Evolutionary conservation across 1,140 invertebrate genomes (phyloP).

Genomic region (Grapholita molesta): DNA sequence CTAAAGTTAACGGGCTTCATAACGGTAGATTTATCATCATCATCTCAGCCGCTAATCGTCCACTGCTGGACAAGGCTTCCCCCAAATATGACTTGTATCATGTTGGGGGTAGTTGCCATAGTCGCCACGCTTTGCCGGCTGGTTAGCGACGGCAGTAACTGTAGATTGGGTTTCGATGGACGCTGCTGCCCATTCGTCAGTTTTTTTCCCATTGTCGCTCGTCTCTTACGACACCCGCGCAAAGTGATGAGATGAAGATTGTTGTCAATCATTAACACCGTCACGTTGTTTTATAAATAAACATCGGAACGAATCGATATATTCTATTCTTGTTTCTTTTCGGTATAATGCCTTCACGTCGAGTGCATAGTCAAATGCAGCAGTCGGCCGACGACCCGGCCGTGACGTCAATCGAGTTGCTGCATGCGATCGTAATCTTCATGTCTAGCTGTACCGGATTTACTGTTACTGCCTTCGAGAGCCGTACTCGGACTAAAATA

Average conservation of each 20-base stretch:
- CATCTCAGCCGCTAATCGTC: no score
- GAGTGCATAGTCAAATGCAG: slow-evolving; percentile 16
- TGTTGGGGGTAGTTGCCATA: no score
- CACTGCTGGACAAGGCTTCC: no score
- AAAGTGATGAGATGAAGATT: neutral
- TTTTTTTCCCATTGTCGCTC: no score
- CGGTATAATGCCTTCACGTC: slow-evolving; percentile 1
- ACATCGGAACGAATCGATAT: neutral
- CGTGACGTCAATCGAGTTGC: slow-evolving; percentile 5
- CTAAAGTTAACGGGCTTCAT: no score
- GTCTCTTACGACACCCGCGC: no score
- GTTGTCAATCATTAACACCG: neutral
- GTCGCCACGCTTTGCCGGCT: no score
- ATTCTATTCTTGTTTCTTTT: neutral
- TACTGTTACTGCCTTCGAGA: slow-evolving; percentile 16
- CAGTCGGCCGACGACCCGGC: slow-evolving; percentile 1
- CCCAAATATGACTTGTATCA: no score
- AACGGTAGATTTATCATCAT: no score
- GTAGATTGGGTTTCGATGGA: no score
- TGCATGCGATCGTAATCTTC: slow-evolving; percentile 16
- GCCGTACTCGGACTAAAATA: slow-evolving; percentile 6
- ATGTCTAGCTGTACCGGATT: slow-evolving; percentile 10
- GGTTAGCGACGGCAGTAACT: no score
- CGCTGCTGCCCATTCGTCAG: no score
- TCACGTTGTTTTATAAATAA: neutral